These are phyloP conservation scores for Acinonyx jubatus DNA, from an alignment of 2,113 vertebrate genomes.

Conservation along the genomic window DNA sequence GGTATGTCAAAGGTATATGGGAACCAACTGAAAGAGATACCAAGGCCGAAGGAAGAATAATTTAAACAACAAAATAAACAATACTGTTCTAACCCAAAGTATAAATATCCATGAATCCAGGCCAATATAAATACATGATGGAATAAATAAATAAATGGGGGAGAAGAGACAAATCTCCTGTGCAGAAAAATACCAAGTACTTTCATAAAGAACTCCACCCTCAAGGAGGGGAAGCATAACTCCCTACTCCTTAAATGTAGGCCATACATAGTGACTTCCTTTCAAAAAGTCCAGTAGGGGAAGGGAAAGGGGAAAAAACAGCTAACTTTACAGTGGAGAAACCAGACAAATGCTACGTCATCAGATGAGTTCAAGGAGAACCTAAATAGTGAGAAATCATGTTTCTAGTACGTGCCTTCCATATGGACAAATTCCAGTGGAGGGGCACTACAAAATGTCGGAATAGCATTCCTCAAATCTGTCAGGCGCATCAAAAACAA, in stretches of 20 bases:
- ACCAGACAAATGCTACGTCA: background rate
- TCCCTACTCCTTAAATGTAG: background rate
- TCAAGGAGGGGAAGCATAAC: background rate
- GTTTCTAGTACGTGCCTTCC: background rate
- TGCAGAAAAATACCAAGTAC: background rate
- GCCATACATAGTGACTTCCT: background rate
- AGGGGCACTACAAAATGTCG: background rate
- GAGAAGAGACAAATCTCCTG: background rate
- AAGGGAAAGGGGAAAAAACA: background rate
- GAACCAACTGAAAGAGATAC: background rate
- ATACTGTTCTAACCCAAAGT: background rate
- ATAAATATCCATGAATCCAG: background rate
- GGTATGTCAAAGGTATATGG: background rate
- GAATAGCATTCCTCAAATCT: background rate
- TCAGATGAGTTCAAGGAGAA: background rate
- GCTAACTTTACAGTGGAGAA: background rate
- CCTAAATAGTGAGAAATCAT: background rate
- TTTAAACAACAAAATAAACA: background rate
- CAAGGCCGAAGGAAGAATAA: background rate
- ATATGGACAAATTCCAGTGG: background rate
- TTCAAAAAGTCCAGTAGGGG: background rate
- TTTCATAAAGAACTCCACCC: background rate
- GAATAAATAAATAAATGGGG: background rate
- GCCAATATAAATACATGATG: background rate
- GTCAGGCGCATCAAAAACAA: background rate